Percentiles rank a stretch among this genome's conserved stretches.
Evolutionary conservation across 2,888 invertebrate genomes (phyloP).

Genomic region (Plagiodera versicolora): DNA sequence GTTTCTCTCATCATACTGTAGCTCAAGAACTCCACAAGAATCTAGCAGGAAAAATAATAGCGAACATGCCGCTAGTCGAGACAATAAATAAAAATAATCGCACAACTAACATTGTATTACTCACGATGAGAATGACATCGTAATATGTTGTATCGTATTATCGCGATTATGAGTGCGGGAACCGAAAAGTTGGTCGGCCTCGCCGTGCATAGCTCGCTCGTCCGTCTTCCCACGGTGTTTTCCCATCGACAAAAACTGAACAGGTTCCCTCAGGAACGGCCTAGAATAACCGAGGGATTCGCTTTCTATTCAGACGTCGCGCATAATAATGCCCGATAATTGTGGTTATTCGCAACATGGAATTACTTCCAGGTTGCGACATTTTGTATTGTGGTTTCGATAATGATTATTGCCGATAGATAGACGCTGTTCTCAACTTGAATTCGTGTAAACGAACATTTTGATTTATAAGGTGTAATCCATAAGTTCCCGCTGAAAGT

Average conservation of each 20-base stretch:
- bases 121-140: background rate
- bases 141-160: background rate
- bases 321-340: background rate
- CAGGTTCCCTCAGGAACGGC: constrained; percentile 10
- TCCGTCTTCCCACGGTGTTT: constrained; percentile 6
- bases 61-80: no score
- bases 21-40: no score
- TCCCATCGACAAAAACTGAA: background rate
- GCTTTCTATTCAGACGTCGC: background rate
- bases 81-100: background rate
- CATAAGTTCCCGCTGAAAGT: no score
- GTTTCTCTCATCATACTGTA: no score
- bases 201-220: background rate
- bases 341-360: background rate
- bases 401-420: background rate
- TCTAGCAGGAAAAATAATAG: no score
- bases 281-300: background rate
- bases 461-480: no score
- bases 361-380: background rate
- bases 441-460: no score
- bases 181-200: background rate
- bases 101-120: background rate
- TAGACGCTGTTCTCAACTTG: no score
- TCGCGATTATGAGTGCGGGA: background rate
- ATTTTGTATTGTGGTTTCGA: background rate